These are phyloP conservation scores for Heliconius charithonia DNA, from an alignment of 2,888 invertebrate genomes.

Conservation along the genomic window DNA sequence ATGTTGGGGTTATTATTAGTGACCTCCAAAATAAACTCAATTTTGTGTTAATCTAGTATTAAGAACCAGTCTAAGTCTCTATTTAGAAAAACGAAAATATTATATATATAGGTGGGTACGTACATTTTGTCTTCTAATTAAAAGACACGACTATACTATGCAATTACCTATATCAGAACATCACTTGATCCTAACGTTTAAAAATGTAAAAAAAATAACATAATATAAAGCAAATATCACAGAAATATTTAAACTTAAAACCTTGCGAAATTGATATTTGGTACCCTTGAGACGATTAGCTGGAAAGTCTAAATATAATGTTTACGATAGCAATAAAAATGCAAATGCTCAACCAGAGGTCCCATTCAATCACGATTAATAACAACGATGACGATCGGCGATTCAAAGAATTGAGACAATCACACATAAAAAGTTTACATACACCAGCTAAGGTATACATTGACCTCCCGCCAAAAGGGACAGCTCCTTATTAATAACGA, in stretches of 20 bases:
- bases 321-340: conserved; percentile 44
- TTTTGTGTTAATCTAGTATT: neutral
- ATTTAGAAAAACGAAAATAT: neutral
- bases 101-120: neutral
- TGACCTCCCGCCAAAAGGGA: conserved; percentile 68
- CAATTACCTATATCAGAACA: neutral
- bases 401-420: conserved; percentile 64
- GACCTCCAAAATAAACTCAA: neutral
- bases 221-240: neutral
- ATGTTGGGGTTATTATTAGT: no score
- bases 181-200: no score
- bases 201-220: no score
- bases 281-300: conserved; percentile 7
- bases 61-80: neutral
- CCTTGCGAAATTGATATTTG: neutral
- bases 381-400: conserved; percentile 54
- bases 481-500: conserved; percentile 63
- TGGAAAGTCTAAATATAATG: conserved; percentile 27
- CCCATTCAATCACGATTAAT: conserved; percentile 50
- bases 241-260: neutral
- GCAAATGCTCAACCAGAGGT: conserved; percentile 48
- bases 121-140: neutral
- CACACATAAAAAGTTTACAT: conserved; percentile 64
- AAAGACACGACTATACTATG: neutral
- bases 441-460: conserved; percentile 60